Evolutionary conservation across 1,140 invertebrate species (phyloP), one percentile per base, ranked within the genome.

Genomic region (Druon quercuslanigerum): DNA sequence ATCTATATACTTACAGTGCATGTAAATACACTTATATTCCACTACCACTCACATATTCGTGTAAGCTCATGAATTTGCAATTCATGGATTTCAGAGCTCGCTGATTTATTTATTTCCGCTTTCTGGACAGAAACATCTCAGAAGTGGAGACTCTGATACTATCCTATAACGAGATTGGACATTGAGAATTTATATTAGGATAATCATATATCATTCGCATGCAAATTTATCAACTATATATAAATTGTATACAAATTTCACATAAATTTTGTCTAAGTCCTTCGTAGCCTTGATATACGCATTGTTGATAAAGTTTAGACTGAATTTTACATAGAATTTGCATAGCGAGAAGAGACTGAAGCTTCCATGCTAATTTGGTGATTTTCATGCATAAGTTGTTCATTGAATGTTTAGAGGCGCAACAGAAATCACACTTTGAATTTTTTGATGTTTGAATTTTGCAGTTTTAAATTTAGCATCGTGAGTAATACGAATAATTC

Each of bases 131-230:
- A 66, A 66, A 66, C 60, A 66, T 66, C 60, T 66, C 60, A 66
- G 60, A 66, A 66, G 40, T 40, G 25, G 60, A 40, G 60, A 33
- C 25, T 66, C 60, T 40, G 25, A 16, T 66, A 66, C 25, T 40
- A 66, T 33, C 60, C 60, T 40, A 66, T 66, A n/a, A 66, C 25
- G 60, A 66, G 33, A 66, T 66, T 66, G 60, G 60, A 66, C 60
- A 66, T 66, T 66, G 60, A 66, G 60, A 66, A 66, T 66, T 66
- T 66, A 66, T 66, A 66, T 66, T 66, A 66, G 60, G 60, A 66
- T 66, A 25, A 66, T 66, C 60, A 66, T 66, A 66, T 66, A 66
- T 66, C 60, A 66, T 66, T 66, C 60, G 25, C 40, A 66, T 66
- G 60, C 33, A 66, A 66, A 66, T 66, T 66, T 66, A 66, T 66